Evolutionary conservation across 92 coral and sea anemone genomes (phyloP), one percentile per base, ranked within the genome.

Genomic region (Virgularia gustaviana): DNA sequence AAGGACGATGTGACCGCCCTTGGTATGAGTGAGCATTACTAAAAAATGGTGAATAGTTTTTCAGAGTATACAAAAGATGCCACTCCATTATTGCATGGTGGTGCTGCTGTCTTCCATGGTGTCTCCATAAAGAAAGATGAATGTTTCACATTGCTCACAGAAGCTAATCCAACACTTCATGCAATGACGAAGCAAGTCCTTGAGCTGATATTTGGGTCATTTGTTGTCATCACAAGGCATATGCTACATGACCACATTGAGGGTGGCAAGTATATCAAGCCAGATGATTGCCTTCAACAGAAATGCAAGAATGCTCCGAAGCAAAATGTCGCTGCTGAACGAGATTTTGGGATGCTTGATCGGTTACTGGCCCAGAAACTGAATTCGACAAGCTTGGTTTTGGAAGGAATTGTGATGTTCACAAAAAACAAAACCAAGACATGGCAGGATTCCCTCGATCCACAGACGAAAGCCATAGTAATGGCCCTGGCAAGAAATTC

Each of bases 331-430:
- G 27, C 45, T 43, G 33, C 71, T 5, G 79, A 75, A 9, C 60
- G 62, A 42, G 71, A 75, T 75, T 75, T 59, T 42, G 79, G 60
- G 23, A 59, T 59, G 79, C 41, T 61, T 28, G 63, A 75, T 75
- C 53, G 63, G 2, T 44, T 75, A 36, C 12, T 75, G 53, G 31
- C 30, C 10, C 28, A 31, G 11, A 62, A 75, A 35, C 63, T 72
- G 49, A 75, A 75, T 75, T 71, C 80, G 29, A 75, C 80, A 59
- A 75, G 61, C n/a, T n/a, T n/a, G n/a, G n/a, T n/a, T 27, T 31
- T 42, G 24, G 63, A 75, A 57, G 42, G 73, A 25, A 76, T 49
- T 12, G 2, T 63, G 36, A 33, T 51, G 64, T 76, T 49, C 39
- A 49, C 81, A 32, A 76, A 77, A 16, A 66, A 78, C 45, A 36